Conservation (phyloP, 2,888 invertebrate genomes). For the Spisula subtruncata region DNA sequence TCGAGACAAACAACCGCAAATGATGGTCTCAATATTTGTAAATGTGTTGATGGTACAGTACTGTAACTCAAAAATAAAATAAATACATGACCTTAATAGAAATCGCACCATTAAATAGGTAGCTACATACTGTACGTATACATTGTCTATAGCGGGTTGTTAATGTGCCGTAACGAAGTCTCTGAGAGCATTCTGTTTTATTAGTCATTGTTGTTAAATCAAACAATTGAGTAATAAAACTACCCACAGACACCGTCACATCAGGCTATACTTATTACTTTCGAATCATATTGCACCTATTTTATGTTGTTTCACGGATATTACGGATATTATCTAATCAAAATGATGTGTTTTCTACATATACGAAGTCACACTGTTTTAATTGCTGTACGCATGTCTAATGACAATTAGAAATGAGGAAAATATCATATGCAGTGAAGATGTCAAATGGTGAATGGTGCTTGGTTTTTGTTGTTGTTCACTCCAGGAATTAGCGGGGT, state of each 20-base stretch:
- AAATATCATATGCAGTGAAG: too few species aligned
- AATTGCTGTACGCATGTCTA: slow-evolving; percentile 30
- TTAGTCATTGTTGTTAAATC: too few species aligned
- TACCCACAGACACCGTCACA: neutral
- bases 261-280: neutral
- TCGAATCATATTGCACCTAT: neutral
- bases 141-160: neutral
- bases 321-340: neutral
- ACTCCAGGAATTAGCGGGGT: too few species aligned
- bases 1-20: too few species aligned
- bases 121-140: neutral
- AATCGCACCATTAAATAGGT: too few species aligned
- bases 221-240: neutral
- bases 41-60: too few species aligned
- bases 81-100: too few species aligned
- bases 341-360: neutral
- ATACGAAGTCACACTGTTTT: neutral
- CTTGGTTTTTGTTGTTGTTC: too few species aligned
- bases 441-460: too few species aligned
- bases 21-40: neutral
- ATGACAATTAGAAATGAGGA: slow-evolving; percentile 33
- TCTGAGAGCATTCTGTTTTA: too few species aligned
- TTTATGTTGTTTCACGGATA: neutral
- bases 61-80: too few species aligned
- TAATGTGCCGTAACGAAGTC: too few species aligned